Base-by-base conservation (phyloP, 2,888 invertebrate genomes). In the Leuctra nigra region DNA sequence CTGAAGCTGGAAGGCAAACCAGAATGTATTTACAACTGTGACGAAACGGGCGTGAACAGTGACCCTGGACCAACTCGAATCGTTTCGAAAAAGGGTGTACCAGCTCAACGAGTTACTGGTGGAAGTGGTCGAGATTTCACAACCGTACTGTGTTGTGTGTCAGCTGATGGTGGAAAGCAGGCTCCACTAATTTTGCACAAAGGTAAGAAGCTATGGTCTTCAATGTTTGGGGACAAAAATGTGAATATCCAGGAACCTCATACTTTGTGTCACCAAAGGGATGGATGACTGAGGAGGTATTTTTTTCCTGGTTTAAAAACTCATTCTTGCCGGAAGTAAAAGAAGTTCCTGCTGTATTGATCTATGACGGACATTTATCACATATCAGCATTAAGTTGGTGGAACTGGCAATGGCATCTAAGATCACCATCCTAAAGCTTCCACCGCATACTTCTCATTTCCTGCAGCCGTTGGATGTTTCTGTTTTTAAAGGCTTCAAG, bases 111-210 rank as follows among this genome's bases (percentile, higher is more conserved):
- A 4, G 7, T 41, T 2, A 41, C 41, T 4, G 41, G 41, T 6
- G 41, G 41, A 20, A 41, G 41, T 41, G 41, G 20, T 14, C 16
- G 41, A 20, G 41, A 41, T 2, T 41, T 41, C 41, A 41, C 41
- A 16, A 41, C 41, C 4, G 41, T 41, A n/a, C n/a, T n/a, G n/a
- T n/a, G n/a, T n/a, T n/a, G n/a, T 41, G 41, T 20, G 41, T 41
- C 6, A 16, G 16, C 41, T 4, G 11, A 20, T 41, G 41, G 41
- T 2, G 4, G 6, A 2, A 41, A 41, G 20, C 2, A 18, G 18
- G 18, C 41, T 4, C 41, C 41, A 41, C 4, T 41, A 4, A 41
- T 41, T 6, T 18, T 41, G 4, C 41, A 41, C 11, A 41, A 41
- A 11, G 41, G 41, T 18, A 41, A 41, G 18, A 7, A 18, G 16